Evolutionary conservation across 2,797 vertebrate genomes (phyloP), one percentile per base, ranked within the genome.

Genomic region (Argentina silus): DNA sequence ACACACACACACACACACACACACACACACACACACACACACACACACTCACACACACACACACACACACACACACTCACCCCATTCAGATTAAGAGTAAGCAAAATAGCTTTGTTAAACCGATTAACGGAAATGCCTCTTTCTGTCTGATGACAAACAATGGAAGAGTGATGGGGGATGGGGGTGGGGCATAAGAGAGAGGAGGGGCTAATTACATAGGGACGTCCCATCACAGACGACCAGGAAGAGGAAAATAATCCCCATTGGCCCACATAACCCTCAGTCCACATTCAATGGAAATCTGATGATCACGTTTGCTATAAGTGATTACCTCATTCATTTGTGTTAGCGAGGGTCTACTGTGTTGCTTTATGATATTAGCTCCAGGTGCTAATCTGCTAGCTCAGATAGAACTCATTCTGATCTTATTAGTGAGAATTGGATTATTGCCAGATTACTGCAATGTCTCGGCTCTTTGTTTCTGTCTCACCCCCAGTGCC

Each of bases 21-120:
- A 23, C 21, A 36, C 15, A 53, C 53, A 19, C 53, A 7, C 12
- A 53, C 2, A 11, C 7, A 1, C 1, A 56, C n/a, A 56, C 55
- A 56, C 55, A 56, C 55, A 17, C 51, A n/a, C 51, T 15, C 51
- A 53, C 51, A 53, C 51, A 53, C 51, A 15, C 27, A 53, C 55
- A 56, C 0, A n/a, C 51, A 53, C 53, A 55, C n/a, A 15, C 2
- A 59, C 56, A 59, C 56, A 59, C 10, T 12, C 27, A 15, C 42
- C 15, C 36, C 14, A 45, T 6, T 21, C 55, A 84, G 81, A 82
- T 85, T 83, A 82, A 81, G 73, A 70, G 76, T 73, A 78, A 82
- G 83, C 19, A 85, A 76, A 77, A 79, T 59, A 80, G 68, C 82
- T 83, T 84, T 84, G 84, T 82, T 86, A 85, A 87, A 78, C 21